Percentiles rank a stretch among this genome's conserved stretches.
Evolutionary conservation across 2,888 invertebrate genomes (phyloP).

Genomic region (Athrips mouffetella): DNA sequence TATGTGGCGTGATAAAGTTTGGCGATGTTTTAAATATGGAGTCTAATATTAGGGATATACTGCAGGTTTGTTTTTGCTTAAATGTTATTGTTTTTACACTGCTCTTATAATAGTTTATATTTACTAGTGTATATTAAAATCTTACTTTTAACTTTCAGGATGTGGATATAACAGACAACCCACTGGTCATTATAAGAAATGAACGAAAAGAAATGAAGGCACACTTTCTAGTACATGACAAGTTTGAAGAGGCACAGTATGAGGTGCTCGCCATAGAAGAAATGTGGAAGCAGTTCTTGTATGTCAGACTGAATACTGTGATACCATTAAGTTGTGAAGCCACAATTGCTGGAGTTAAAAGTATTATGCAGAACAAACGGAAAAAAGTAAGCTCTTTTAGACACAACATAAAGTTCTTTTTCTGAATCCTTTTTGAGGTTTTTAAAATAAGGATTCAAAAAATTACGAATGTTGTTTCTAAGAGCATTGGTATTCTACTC

Average conservation of each 20-base stretch:
- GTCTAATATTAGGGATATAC: constrained; percentile 79
- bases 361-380: constrained; percentile 80
- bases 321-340: constrained; percentile 82
- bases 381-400: constrained; percentile 74
- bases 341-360: constrained; percentile 77
- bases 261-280: constrained; percentile 81
- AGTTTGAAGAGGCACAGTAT: constrained; percentile 81
- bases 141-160: constrained; percentile 62
- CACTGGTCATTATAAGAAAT: constrained; percentile 80
- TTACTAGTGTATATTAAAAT: background rate
- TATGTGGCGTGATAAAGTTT: constrained; percentile 85
- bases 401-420: background rate
- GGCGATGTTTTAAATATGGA: constrained; percentile 79
- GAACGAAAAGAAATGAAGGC: constrained; percentile 77
- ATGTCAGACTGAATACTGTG: constrained; percentile 82
- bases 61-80: constrained; percentile 55
- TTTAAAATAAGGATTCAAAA: too few species aligned
- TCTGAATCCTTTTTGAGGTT: too few species aligned
- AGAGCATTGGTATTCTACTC: too few species aligned
- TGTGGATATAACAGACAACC: constrained; percentile 89
- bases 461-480: too few species aligned
- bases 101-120: background rate
- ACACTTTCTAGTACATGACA: constrained; percentile 84
- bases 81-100: background rate
- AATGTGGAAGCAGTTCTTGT: constrained; percentile 83